Conservation (phyloP, 2,113 vertebrate species). For the Euleptes europaea region DNA sequence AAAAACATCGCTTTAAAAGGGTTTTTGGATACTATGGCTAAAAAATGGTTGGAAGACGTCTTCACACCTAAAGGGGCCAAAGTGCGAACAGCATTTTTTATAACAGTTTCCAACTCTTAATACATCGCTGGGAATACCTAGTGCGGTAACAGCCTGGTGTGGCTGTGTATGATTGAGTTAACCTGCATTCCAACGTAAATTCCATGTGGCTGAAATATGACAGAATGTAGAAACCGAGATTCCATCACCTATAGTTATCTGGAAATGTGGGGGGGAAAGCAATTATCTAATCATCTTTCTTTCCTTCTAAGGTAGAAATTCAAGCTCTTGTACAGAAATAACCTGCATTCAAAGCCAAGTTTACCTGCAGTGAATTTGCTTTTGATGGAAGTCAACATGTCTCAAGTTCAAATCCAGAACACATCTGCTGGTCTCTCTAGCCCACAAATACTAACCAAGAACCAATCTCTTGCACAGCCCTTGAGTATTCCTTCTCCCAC, state of each 20-base stretch:
- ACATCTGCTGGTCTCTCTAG: slow-evolving; percentile 77
- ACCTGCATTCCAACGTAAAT: too few relatives aligned
- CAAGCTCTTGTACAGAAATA: slow-evolving; percentile 72
- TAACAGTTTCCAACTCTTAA: too few relatives aligned
- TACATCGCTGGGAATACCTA: too few relatives aligned
- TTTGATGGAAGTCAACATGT: slow-evolving; percentile 85
- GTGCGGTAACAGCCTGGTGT: too few relatives aligned
- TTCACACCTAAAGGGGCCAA: too few relatives aligned
- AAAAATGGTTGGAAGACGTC: too few relatives aligned
- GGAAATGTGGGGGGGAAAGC: neutral
- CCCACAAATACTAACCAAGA: slow-evolving; percentile 82
- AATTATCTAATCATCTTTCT: slow-evolving; percentile 40
- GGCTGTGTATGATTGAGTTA: slow-evolving; percentile 28
- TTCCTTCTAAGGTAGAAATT: slow-evolving; percentile 72
- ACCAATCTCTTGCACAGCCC: slow-evolving; percentile 81
- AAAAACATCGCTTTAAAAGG: too few relatives aligned
- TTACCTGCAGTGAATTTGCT: slow-evolving; percentile 71
- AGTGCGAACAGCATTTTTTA: too few relatives aligned
- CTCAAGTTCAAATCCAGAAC: slow-evolving; percentile 92
- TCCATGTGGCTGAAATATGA: neutral
- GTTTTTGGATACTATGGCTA: too few relatives aligned
- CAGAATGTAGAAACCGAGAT: neutral
- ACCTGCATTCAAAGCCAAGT: slow-evolving; percentile 74
- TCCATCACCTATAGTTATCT: neutral
- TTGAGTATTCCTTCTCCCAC: slow-evolving; percentile 90